These are phyloP conservation scores for Platalea minor DNA, from an alignment of 2,797 vertebrate species.

Conservation along the genomic window DNA sequence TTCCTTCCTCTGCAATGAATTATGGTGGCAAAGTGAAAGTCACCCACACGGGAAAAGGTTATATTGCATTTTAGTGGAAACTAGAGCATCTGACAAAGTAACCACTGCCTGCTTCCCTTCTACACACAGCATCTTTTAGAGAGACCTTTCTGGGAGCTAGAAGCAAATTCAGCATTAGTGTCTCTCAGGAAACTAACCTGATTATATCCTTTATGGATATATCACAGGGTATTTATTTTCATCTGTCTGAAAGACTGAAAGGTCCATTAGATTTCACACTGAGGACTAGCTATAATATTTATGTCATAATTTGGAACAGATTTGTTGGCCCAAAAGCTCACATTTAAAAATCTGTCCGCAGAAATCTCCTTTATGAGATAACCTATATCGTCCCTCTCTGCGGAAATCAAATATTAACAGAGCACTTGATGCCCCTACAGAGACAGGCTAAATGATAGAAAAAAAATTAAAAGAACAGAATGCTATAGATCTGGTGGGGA, in stretches of 20 bases:
- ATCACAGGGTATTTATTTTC: constrained; percentile 28
- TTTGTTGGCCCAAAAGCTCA: constrained; percentile 41
- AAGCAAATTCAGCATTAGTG: neutral
- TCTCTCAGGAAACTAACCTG: neutral
- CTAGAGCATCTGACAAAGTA: neutral
- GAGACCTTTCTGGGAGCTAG: neutral
- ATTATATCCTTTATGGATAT: neutral
- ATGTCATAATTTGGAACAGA: constrained; percentile 21
- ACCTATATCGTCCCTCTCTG: neutral
- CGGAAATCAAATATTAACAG: constrained; percentile 3
- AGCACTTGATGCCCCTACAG: neutral
- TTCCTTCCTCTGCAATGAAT: neutral
- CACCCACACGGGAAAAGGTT: neutral
- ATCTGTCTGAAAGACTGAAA: neutral
- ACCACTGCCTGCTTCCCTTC: neutral
- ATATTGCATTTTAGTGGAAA: neutral
- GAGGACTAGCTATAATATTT: constrained; percentile 26
- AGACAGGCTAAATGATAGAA: neutral
- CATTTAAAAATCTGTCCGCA: neutral
- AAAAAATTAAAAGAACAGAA: neutral
- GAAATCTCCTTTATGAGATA: neutral
- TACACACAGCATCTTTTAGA: neutral
- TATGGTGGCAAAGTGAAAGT: neutral
- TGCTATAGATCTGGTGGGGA: neutral
- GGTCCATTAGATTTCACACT: neutral